phyloP scores from a whole-genome alignment of 2,113 vertebrate genomes.

The Synchiropus splendidus region DNA sequence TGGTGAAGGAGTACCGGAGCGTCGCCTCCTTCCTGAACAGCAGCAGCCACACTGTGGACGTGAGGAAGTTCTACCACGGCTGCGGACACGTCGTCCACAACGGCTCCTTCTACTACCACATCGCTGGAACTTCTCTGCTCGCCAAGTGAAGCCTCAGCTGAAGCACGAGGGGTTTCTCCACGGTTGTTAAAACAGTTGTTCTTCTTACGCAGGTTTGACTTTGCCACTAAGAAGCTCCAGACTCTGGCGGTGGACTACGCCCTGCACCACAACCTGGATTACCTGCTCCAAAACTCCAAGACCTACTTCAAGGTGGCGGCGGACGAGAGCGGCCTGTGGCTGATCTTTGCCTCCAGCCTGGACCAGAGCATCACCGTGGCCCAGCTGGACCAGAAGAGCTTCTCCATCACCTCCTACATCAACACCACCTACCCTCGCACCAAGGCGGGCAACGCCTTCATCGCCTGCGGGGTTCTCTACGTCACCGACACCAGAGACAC shows the following conservation, averaged over 20 bases:
- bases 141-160: no score
- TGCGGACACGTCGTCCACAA: conserved; percentile 83
- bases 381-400: conserved; percentile 75
- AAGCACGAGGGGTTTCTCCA: no score
- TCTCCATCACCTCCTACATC: conserved; percentile 68
- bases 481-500: conserved; percentile 84
- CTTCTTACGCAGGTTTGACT: conserved; percentile 72
- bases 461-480: conserved; percentile 82
- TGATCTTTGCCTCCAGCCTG: conserved; percentile 80
- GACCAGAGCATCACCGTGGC: conserved; percentile 84
- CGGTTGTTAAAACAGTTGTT: conserved; percentile 4
- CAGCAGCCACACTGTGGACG: conserved; percentile 67
- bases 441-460: conserved; percentile 89
- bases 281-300: conserved; percentile 88
- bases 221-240: conserved; percentile 61
- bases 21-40: conserved; percentile 69
- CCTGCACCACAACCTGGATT: conserved; percentile 76
- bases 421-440: conserved; percentile 86
- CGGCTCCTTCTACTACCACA: conserved; percentile 85
- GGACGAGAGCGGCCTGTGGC: conserved; percentile 87
- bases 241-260: conserved; percentile 73
- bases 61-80: conserved; percentile 79
- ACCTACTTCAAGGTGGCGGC: conserved; percentile 90
- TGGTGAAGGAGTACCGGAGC: conserved; percentile 77
- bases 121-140: conserved; percentile 77